Evolutionary conservation across 2,113 vertebrate species (phyloP), one percentile per base, ranked within the genome.

Genomic region (Cavia aperea): DNA sequence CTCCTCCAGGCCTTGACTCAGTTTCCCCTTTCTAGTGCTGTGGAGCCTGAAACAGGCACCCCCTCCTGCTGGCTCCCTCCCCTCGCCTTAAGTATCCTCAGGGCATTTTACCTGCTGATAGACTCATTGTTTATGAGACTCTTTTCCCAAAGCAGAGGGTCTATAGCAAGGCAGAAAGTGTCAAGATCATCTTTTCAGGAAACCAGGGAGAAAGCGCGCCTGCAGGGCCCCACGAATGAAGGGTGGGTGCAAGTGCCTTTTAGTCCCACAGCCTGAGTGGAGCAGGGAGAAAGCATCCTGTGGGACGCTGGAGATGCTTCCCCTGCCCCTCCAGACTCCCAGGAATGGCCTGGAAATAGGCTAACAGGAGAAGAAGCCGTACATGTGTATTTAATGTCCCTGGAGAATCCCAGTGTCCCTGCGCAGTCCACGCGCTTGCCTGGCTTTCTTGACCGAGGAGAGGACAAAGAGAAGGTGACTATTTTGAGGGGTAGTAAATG

Each of bases 161-260:
- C 49, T 46, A 2, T n/a, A 33, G 70, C 56, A 49, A 86, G 49
- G 39, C 2, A 14, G 72, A 81, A 72, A 89, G 7, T 18, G 29
- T 33, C 18, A 16, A 88, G 54, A 77, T 46, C 36, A 87, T 88
- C 11, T 39, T 65, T 90, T 13, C 31, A 72, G 85, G 65, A 95
- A 75, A 29, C 49, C 51, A 12, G 56, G 19, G 4, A 23, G 23
- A 87, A 65, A 56, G 10, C 62, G 46, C 4, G 12, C 31, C 51
- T 12, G 23, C 56, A n/a, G 49, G 23, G 39, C 70, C 88, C 36
- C 79, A 24, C 0, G 12, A 26, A 46, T 29, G 23, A 46, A 29
- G 39, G 43, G 11, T 26, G 39, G 73, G 43, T 15, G 24, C 1
- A 2, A 15, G 43, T 5, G 14, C 5, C 43, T 29, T 24, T 24